Evolutionary conservation across 2,113 vertebrate species (phyloP), one percentile per base, ranked within the genome.

Genomic region (Oceanites oceanicus): DNA sequence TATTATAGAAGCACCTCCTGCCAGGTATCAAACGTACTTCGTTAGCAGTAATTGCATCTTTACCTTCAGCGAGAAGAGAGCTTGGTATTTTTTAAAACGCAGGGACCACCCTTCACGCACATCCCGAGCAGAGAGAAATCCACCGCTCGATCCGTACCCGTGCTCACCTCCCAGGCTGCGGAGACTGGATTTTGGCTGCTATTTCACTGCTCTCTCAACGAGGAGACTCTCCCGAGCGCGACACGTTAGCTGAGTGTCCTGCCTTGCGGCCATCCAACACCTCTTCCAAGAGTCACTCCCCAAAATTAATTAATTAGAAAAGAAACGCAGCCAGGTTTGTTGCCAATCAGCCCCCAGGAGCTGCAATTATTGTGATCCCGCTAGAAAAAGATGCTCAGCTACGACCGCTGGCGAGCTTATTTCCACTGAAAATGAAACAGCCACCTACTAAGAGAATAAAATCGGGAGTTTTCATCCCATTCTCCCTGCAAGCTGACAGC

Each of bases 341-440:
- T 44, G 30, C 59, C 23, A 0, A 4, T 29, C 58, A 9, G 32
- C 12, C 42, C 32, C 42, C 25, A 2, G 58, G n/a, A 49, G 74
- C 74, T 19, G 45, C 44, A 6, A 4, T 13, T 14, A 15, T 5
- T 4, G 29, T 7, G 8, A 34, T 9, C 29, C 75, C 29, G 2
- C n/a, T 6, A 4, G 20, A 10, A 40, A 12, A 16, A 21, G 40
- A 11, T 3, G 40, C 22, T 19, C 38, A 6, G 9, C 38, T 10
- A 13, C 23, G 10, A 10, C 59, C 23, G 59, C 36, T 6, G 8
- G 36, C 25, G 23, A 63, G 61, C 38, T 10, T 5, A 11, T 3
- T 34, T 15, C 59, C 3, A 4, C 36, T 2, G 6, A 34, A 42
- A 9, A 15, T 1, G 0, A 3, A 14, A 19, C 7, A 19, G 25